Base-by-base conservation (phyloP, 1,140 invertebrate genomes). In the Cherax quadricarinatus region DNA sequence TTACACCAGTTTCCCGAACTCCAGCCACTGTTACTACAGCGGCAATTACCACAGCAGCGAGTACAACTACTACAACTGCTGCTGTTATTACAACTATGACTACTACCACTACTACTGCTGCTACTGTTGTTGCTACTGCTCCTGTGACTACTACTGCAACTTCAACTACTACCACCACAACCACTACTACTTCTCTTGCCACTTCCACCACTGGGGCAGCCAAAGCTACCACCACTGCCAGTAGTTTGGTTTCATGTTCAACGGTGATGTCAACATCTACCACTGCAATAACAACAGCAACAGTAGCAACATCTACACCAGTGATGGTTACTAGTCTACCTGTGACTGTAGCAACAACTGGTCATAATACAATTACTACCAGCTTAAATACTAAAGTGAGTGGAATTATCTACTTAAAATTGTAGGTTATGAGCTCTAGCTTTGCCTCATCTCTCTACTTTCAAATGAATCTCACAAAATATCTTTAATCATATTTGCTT, bases 331-430 rank as follows among this genome's bases (percentile, higher is more conserved):
- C 62, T 7, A 70, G 24, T 24, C 12, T 66, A 73, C 75, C 85
- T 18, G 41, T 78, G 14, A 78, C 91, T n/a, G 84, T 86, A 7
- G 78, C 91, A 18, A 41, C 90, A 30, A 86, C 90, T 57, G 86
- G 80, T 73, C 78, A 82, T 80, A 92, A 82, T 80, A 92, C 90
- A 9, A 21, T 79, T 70, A 84, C 90, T n/a, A 70, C 73, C 53
- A 86, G 79, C 49, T 70, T 88, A 60, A 92, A 79, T 60, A 80
- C 90, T 62, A 92, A 92, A 62, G 88, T 90, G n/a, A 83, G 88
- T 73, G 62, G 30, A 41, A 41, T 41, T 41, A 41, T 41, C 30
- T 41, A 2, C 2, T 41, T 41, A 41, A 41, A 41, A 41, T 66
- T 18, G 30, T n/a, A 57, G 30, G 30, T 41, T 41, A 41, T 41